These are phyloP conservation scores for Sipunculus nudus DNA, from an alignment of 2,888 invertebrate species.

Conservation along the genomic window DNA sequence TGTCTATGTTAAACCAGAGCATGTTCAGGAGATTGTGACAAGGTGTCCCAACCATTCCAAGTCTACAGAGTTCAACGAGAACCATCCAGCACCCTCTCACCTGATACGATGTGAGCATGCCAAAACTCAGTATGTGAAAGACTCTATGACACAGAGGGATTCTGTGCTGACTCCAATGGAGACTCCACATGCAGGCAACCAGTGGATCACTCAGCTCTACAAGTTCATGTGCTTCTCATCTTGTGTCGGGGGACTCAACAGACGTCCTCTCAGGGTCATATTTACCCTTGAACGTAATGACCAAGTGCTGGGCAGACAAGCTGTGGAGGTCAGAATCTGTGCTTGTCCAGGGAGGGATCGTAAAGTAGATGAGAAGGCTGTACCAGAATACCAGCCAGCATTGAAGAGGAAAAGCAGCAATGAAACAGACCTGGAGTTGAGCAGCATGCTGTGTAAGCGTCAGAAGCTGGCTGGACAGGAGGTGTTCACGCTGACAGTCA, in stretches of 20 bases:
- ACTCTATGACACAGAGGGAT: constrained; percentile 17
- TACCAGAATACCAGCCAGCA: too few species aligned
- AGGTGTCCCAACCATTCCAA: constrained; percentile 76
- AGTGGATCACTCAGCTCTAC: constrained; percentile 74
- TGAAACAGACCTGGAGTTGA: too few species aligned
- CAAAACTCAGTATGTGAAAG: constrained; percentile 12
- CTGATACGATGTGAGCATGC: constrained; percentile 23
- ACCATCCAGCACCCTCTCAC: constrained; percentile 9
- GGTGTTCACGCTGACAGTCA: too few species aligned
- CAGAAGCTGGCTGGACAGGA: too few species aligned
- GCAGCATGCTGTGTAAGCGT: too few species aligned
- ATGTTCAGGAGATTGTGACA: constrained; percentile 75
- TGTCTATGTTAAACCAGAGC: constrained; percentile 74
- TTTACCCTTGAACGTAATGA: constrained; percentile 61
- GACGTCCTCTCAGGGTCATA: constrained; percentile 74
- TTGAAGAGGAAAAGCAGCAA: too few species aligned
- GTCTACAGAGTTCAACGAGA: constrained; percentile 46
- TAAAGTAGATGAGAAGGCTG: too few species aligned
- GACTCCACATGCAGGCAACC: constrained; percentile 69
- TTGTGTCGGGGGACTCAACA: constrained; percentile 81
- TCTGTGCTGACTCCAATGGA: constrained; percentile 22
- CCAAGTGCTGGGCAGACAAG: too few species aligned
- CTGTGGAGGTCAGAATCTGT: too few species aligned
- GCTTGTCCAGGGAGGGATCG: too few species aligned
- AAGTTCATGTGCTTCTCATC: constrained; percentile 81